Conservation (phyloP, 1,140 invertebrate species). For the Helicoverpa armigera region DNA sequence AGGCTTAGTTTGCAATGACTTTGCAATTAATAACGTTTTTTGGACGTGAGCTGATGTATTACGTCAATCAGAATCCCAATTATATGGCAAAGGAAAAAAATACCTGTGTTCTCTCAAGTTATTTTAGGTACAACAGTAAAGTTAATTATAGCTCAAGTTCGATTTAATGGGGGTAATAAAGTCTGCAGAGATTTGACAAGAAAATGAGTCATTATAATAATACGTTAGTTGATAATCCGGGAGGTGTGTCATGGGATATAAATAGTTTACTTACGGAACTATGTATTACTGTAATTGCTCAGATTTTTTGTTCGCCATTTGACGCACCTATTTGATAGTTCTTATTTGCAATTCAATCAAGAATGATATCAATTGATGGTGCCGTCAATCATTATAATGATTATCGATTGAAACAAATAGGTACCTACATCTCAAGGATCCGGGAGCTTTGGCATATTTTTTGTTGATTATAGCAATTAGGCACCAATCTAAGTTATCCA, state of each 20-base stretch:
- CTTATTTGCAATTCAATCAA: neutral
- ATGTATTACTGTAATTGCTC: neutral
- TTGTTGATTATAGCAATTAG: neutral
- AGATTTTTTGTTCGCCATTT: neutral
- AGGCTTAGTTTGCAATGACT: conserved; percentile 15
- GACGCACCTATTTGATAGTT: too few relatives aligned
- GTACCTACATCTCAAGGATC: neutral
- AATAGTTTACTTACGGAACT: neutral
- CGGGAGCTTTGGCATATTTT: conserved; percentile 4
- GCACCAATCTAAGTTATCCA: neutral
- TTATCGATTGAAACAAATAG: too few relatives aligned
- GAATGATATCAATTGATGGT: neutral
- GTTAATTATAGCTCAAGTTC: neutral
- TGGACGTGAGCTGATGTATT: conserved; percentile 24
- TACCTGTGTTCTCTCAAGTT: conserved; percentile 1
- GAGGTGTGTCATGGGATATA: conserved; percentile 1
- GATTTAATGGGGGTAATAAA: neutral
- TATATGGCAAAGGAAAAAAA: conserved; percentile 21
- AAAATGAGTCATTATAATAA: conserved; percentile 12
- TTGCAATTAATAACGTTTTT: conserved; percentile 35
- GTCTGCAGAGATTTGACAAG: neutral
- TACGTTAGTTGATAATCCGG: neutral
- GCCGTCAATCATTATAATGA: neutral
- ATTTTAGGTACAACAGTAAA: neutral
- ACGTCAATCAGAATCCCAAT: conserved; percentile 19